Conservation (phyloP, 2,888 invertebrate species). For the Lapara coniferarum region DNA sequence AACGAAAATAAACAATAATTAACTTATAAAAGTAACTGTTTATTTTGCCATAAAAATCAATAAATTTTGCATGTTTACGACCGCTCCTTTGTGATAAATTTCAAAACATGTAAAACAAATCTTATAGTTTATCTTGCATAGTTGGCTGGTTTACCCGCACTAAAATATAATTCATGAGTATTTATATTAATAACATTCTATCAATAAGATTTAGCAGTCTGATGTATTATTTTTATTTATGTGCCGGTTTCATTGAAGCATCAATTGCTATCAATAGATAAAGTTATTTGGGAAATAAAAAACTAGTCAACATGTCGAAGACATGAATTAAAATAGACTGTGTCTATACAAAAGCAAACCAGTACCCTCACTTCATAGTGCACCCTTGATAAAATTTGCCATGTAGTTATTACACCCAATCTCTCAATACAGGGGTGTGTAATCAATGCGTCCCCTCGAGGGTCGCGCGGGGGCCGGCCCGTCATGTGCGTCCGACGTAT, state of each 20-base stretch:
- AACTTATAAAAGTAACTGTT: background rate
- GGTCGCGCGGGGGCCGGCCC: constrained; percentile 41
- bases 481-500: constrained; percentile 73
- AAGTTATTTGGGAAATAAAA: background rate
- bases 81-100: too few relatives aligned
- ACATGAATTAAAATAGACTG: constrained; percentile 28
- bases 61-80: too few relatives aligned
- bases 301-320: background rate
- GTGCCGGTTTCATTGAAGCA: background rate
- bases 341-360: constrained; percentile 37
- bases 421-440: constrained; percentile 44
- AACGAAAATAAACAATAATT: background rate
- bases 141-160: too few relatives aligned
- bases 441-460: constrained; percentile 51
- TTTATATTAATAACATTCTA: too few relatives aligned
- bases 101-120: too few relatives aligned
- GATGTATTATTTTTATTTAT: too few relatives aligned
- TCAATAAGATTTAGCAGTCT: too few relatives aligned
- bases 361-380: constrained; percentile 38
- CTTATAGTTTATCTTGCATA: too few relatives aligned
- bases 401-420: constrained; percentile 47
- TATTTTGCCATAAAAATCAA: too few relatives aligned
- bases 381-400: constrained; percentile 43
- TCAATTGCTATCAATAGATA: background rate
- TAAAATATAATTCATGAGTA: too few relatives aligned